Evolutionary conservation across 2,888 invertebrate genomes (phyloP).

Genomic region (Parascotia fuliginaria): DNA sequence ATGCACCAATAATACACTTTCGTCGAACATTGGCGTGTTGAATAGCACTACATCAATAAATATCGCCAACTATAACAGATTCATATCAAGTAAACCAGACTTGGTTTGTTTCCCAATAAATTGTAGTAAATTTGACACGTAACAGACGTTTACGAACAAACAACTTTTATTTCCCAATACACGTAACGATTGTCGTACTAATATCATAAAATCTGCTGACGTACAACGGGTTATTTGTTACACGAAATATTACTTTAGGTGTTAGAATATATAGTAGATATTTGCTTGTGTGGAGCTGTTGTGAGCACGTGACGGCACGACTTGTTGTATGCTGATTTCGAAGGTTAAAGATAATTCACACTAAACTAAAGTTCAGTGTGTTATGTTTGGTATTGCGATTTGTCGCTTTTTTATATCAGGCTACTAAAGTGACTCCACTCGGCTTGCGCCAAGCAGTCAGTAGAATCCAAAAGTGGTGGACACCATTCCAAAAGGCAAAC

Average conservation of each 20-base stretch:
- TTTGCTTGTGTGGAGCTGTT: background rate
- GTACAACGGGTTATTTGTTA: slow-evolving; percentile 7
- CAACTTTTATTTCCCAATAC: slow-evolving; percentile 48
- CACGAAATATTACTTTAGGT: slow-evolving; percentile 11
- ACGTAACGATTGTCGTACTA: slow-evolving; percentile 45
- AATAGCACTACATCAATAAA: slow-evolving; percentile 9
- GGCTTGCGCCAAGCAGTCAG: no score
- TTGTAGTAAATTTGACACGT: slow-evolving; percentile 44
- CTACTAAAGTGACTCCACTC: no score
- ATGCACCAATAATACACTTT: no score
- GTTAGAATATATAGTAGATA: slow-evolving; percentile 1
- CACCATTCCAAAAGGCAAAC: no score
- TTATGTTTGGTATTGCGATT: no score
- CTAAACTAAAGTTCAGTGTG: slow-evolving; percentile 33
- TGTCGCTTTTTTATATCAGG: no score
- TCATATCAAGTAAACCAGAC: slow-evolving; percentile 20
- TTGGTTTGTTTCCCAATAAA: slow-evolving; percentile 40
- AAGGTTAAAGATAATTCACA: slow-evolving; percentile 44
- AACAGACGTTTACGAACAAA: slow-evolving; percentile 46
- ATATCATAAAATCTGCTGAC: slow-evolving; percentile 40
- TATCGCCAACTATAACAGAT: slow-evolving; percentile 17
- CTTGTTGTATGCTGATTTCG: slow-evolving; percentile 18
- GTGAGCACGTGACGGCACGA: slow-evolving; percentile 8
- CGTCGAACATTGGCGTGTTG: no score
- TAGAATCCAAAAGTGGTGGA: no score